phyloP scores from a whole-genome alignment of 2,888 invertebrate species.

The Holacanthella duospinosa region DNA sequence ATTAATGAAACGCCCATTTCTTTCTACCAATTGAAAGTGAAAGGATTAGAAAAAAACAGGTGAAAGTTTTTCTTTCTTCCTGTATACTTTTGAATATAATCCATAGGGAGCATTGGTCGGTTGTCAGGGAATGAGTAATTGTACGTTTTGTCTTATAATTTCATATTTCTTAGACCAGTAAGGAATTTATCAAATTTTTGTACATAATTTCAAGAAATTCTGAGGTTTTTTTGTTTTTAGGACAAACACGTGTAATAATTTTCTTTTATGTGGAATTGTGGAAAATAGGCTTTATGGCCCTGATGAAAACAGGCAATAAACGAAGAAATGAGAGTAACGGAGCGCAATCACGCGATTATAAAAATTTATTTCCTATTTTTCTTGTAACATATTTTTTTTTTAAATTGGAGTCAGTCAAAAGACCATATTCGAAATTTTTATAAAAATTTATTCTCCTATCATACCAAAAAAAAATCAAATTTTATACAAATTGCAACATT shows the following conservation, averaged over 20 bases:
- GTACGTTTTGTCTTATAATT: too few relatives aligned
- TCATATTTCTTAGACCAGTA: too few relatives aligned
- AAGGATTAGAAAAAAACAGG: too few relatives aligned
- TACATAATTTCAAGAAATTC: too few relatives aligned
- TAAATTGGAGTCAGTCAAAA: neutral
- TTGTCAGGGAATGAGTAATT: too few relatives aligned
- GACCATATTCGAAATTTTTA: neutral
- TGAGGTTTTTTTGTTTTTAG: too few relatives aligned
- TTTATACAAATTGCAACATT: too few relatives aligned
- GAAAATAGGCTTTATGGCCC: neutral
- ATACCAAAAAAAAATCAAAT: neutral
- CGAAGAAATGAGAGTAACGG: constrained; percentile 18
- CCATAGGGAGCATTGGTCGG: too few relatives aligned
- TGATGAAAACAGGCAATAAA: neutral
- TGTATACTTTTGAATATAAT: too few relatives aligned
- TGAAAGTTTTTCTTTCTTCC: too few relatives aligned
- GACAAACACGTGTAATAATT: neutral
- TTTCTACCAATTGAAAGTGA: too few relatives aligned
- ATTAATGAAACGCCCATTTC: constrained; percentile 1
- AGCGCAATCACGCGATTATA: constrained; percentile 31
- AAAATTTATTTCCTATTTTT: constrained; percentile 29
- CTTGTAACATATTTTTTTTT: neutral
- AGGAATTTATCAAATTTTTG: neutral
- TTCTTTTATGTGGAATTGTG: neutral
- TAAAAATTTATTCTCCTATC: neutral